These are phyloP conservation scores for Aspidiotus destructor DNA, from an alignment of 2,888 invertebrate genomes.

Conservation along the genomic window DNA sequence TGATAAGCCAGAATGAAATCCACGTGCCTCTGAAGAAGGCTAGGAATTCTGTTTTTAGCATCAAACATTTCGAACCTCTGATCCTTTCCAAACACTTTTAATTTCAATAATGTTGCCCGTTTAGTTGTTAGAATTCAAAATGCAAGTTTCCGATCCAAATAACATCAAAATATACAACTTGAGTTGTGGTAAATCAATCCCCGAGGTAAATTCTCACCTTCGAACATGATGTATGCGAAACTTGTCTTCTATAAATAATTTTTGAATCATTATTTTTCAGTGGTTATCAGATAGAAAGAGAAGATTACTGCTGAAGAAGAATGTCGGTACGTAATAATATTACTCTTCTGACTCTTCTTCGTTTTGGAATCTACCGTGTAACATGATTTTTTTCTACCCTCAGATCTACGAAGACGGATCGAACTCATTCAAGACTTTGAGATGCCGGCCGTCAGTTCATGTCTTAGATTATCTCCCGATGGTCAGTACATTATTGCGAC, in stretches of 20 bases:
- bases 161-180: constrained; percentile 97
- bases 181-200: constrained; percentile 90
- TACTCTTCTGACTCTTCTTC: too few species aligned
- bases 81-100: too few species aligned
- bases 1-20: too few species aligned
- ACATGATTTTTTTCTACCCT: constrained; percentile 31
- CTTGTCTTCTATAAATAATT: constrained; percentile 12
- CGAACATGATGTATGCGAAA: background rate
- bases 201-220: constrained; percentile 63
- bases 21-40: too few species aligned
- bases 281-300: constrained; percentile 80
- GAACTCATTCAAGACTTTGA: constrained; percentile 98
- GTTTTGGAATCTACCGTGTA: background rate
- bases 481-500: constrained; percentile 85
- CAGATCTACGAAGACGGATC: constrained; percentile 77
- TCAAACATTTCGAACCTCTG: too few species aligned
- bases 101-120: background rate
- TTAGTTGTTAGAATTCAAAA: constrained; percentile 43
- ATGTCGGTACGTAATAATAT: constrained; percentile 51
- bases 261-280: constrained; percentile 45
- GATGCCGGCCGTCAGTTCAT: constrained; percentile 90
- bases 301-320: constrained; percentile 70
- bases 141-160: constrained; percentile 89
- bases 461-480: constrained; percentile 75
- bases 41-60: too few species aligned